A percentile compares a stretch with the other conserved stretches of the same genome.
Evolutionary conservation across 1,140 invertebrate species (phyloP).

Genomic region (Acyrthosiphon pisum): DNA sequence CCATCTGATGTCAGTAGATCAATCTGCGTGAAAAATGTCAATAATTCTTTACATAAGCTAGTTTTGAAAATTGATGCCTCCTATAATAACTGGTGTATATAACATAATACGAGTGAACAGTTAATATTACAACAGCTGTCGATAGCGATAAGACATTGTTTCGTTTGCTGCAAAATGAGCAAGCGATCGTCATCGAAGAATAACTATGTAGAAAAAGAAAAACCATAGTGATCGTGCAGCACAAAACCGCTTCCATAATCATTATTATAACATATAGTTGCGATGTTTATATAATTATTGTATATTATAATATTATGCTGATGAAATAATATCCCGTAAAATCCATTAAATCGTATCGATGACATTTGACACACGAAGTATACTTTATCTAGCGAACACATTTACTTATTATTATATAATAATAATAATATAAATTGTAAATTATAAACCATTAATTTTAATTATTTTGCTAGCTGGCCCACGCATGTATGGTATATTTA

Average conservation of each 20-base stretch:
- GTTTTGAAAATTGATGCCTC: background rate
- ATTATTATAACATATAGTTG: background rate
- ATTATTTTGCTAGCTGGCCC: background rate
- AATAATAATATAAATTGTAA: background rate
- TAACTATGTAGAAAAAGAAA: background rate
- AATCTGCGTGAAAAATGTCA: too few species aligned
- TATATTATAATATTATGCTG: background rate
- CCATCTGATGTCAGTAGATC: too few species aligned
- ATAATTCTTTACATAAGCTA: background rate
- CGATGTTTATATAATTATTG: background rate
- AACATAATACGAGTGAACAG: background rate
- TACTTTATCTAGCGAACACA: background rate
- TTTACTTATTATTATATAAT: background rate
- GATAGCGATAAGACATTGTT: background rate
- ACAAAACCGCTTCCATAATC: background rate
- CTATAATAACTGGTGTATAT: background rate
- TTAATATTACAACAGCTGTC: background rate
- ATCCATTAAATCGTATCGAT: background rate
- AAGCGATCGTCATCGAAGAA: background rate
- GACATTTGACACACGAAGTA: background rate
- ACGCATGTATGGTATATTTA: background rate
- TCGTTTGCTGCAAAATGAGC: background rate
- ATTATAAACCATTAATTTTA: background rate
- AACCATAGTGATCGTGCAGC: background rate
- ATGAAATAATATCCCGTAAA: conserved; percentile 8